Conservation (phyloP, 2,113 vertebrate species). For the Cariama cristata region DNA sequence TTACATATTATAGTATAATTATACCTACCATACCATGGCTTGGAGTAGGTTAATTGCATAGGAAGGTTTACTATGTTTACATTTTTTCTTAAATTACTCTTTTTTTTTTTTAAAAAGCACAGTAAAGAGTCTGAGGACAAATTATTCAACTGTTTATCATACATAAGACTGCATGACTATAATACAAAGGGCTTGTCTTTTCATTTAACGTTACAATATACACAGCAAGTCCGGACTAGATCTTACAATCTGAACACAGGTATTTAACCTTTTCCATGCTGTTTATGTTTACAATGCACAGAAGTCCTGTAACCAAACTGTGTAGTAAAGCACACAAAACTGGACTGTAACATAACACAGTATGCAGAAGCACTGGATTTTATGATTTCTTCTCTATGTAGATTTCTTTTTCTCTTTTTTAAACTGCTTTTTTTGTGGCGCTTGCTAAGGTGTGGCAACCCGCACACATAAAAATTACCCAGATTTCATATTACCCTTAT, state of each 20-base stretch:
- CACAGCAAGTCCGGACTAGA: conserved; percentile 99
- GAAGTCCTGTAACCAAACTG: conserved; percentile 97
- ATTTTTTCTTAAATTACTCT: conserved; percentile 75
- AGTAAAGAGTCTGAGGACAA: conserved; percentile 92
- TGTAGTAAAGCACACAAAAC: conserved; percentile 93
- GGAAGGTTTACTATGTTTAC: conserved; percentile 79
- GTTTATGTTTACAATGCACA: conserved; percentile 99
- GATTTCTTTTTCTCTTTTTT: conserved; percentile 55
- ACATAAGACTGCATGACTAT: conserved; percentile 99
- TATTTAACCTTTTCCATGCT: conserved; percentile 99
- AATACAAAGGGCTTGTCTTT: conserved; percentile 98
- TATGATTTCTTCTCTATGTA: conserved; percentile 69
- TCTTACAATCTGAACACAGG: conserved; percentile 99
- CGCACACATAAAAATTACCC: conserved; percentile 60
- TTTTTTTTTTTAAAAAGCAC: conserved; percentile 77
- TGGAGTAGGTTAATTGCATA: conserved; percentile 78
- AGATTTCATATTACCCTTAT: conserved; percentile 38
- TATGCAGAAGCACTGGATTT: conserved; percentile 81
- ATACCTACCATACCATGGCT: conserved; percentile 76
- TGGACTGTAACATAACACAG: conserved; percentile 86
- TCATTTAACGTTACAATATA: conserved; percentile 99
- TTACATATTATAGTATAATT: conserved; percentile 63
- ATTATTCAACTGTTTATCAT: conserved; percentile 99
- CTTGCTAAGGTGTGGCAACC: conserved; percentile 76
- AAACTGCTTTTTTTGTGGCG: conserved; percentile 78